Conservation (phyloP, 2,888 invertebrate genomes). For the Neocrepidodera transversa region DNA sequence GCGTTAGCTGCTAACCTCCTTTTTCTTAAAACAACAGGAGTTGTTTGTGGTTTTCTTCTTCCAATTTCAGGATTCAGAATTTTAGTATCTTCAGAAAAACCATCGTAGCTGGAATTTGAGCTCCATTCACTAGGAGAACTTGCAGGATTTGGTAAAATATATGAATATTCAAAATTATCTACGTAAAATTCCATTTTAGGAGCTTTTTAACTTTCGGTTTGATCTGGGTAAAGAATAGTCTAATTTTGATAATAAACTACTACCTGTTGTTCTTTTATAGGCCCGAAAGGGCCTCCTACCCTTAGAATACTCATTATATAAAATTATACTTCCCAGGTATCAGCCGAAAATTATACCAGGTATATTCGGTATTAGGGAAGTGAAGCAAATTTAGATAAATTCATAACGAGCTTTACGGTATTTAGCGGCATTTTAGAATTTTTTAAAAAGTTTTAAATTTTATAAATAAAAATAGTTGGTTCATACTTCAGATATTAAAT, state of each 20-base stretch:
- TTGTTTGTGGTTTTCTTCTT: slow-evolving; percentile 62
- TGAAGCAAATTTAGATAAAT: slow-evolving; percentile 27
- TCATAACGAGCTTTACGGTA: slow-evolving; percentile 20
- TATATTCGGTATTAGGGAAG: slow-evolving; percentile 21
- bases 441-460: too few species aligned
- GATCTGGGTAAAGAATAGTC: slow-evolving; percentile 19
- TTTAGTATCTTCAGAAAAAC: slow-evolving; percentile 51
- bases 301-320: slow-evolving; percentile 26
- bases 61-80: slow-evolving; percentile 46
- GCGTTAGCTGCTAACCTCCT: slow-evolving; percentile 92
- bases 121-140: slow-evolving; percentile 44
- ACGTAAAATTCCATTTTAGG: slow-evolving; percentile 43
- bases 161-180: slow-evolving; percentile 53
- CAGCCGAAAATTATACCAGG: slow-evolving; percentile 26
- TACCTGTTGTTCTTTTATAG: slow-evolving; percentile 52
- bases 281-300: slow-evolving; percentile 35
- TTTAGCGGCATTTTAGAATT: slow-evolving; percentile 5
- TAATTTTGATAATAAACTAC: slow-evolving; percentile 38
- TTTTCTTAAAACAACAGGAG: slow-evolving; percentile 80
- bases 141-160: slow-evolving; percentile 48
- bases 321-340: slow-evolving; percentile 24
- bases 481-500: too few species aligned
- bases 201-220: background rate
- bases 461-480: too few species aligned
- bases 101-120: slow-evolving; percentile 51